Conservation (phyloP, 2,113 vertebrate genomes). For the Corythaeola cristata region DNA sequence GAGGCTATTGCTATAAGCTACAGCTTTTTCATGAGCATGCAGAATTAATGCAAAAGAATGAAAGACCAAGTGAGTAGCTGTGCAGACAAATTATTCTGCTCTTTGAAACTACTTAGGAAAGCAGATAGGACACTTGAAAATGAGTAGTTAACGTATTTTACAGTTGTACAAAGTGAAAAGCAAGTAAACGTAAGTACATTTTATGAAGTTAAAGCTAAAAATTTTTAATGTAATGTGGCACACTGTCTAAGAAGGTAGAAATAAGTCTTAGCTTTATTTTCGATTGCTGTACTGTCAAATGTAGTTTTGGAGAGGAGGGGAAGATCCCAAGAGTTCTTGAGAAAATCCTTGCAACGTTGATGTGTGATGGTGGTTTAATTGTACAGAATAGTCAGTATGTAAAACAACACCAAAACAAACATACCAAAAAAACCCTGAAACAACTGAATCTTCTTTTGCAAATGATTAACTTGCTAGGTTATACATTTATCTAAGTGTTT, state of each 20-base stretch:
- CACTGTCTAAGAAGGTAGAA: neutral
- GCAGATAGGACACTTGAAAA: neutral
- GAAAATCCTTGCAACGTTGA: neutral
- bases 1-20: neutral
- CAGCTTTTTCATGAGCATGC: neutral
- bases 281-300: neutral
- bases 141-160: neutral
- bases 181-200: neutral
- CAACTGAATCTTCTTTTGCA: neutral
- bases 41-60: neutral
- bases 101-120: neutral
- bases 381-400: neutral
- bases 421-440: fast-evolving
- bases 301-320: neutral
- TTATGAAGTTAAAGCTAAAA: neutral
- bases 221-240: neutral
- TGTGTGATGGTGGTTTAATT: neutral
- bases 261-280: neutral
- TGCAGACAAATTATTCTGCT: neutral
- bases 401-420: neutral
- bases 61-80: neutral
- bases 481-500: neutral
- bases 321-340: neutral
- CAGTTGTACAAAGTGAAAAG: neutral
- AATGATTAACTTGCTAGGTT: neutral